These are phyloP conservation scores for Lepus europaeus DNA, from an alignment of 2,113 vertebrate genomes.

Conservation along the genomic window DNA sequence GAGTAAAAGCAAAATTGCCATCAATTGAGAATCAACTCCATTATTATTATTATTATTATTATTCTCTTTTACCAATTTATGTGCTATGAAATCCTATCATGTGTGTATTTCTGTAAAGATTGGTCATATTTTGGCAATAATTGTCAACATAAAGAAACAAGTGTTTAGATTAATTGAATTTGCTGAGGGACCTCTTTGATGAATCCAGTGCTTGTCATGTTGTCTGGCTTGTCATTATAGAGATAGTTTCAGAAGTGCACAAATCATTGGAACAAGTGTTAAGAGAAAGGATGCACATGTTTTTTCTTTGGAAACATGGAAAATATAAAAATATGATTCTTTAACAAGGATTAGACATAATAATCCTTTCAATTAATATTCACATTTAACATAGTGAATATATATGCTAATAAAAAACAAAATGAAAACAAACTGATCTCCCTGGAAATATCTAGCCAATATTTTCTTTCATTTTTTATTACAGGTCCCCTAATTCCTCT, in stretches of 20 bases:
- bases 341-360: neutral
- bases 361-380: neutral
- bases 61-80: neutral
- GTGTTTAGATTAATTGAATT: neutral
- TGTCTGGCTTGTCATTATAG: neutral
- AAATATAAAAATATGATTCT: neutral
- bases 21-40: neutral
- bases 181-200: neutral
- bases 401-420: neutral
- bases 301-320: neutral
- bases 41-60: neutral
- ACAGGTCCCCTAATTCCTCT: neutral
- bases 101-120: neutral
- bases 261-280: neutral
- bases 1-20: neutral
- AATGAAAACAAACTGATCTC: neutral
- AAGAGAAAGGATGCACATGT: neutral
- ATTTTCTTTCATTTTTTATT: neutral
- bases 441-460: neutral
- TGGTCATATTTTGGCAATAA: constrained; percentile 12
- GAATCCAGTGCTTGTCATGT: neutral
- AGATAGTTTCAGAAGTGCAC: neutral
- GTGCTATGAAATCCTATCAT: neutral
- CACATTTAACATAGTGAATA: neutral
- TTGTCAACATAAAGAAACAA: neutral